Conservation (phyloP, 2,888 invertebrate genomes). For the Augiades crinisus region DNA sequence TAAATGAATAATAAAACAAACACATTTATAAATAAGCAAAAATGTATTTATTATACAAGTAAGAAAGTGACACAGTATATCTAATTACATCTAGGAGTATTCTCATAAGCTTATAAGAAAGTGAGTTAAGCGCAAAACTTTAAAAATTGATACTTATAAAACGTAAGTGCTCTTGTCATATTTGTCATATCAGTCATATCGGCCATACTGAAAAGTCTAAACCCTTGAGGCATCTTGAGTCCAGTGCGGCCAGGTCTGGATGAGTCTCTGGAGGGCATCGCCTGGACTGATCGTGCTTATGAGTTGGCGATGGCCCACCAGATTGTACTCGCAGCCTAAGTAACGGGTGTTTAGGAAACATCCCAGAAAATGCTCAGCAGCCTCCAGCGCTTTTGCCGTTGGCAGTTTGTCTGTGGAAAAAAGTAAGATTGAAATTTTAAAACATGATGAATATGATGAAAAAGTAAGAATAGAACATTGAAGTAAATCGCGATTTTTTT, state of each 20-base stretch:
- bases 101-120: neutral
- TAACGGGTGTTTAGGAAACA: constrained; percentile 71
- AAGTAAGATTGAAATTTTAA: no score
- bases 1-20: neutral
- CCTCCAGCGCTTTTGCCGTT: constrained; percentile 53
- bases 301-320: constrained; percentile 81
- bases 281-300: constrained; percentile 78
- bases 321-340: constrained; percentile 61
- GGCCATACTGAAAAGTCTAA: no score
- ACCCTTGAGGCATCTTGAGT: constrained; percentile 28
- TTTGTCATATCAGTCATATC: no score
- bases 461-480: no score
- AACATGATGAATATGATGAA: no score
- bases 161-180: no score
- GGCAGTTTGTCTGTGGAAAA: constrained; percentile 9
- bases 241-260: constrained; percentile 76
- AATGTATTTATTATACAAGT: neutral
- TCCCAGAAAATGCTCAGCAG: constrained; percentile 65
- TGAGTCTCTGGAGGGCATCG: constrained; percentile 63
- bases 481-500: no score
- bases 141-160: no score
- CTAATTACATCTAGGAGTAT: neutral
- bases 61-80: neutral
- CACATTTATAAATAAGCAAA: neutral
- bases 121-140: no score